Conservation (phyloP, 2,888 invertebrate genomes). For the Habroteleia sp. region DNA sequence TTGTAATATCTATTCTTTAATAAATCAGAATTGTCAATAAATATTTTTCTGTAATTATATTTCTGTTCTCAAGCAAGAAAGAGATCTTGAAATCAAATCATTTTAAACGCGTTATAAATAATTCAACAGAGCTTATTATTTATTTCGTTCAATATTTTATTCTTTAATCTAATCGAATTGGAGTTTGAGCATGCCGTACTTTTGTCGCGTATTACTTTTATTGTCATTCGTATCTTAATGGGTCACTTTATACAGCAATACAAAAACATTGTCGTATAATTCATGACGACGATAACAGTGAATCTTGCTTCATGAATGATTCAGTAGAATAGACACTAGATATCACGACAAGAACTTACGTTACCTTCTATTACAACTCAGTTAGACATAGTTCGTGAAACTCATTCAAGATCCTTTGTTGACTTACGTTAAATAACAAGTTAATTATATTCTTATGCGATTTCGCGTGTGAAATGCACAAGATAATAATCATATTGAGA, state of each 20-base stretch:
- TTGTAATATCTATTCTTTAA: too few relatives aligned
- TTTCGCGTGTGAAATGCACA: constrained; percentile 8
- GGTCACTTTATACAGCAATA: constrained; percentile 57
- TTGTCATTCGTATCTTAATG: constrained; percentile 58
- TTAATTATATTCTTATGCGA: constrained; percentile 53
- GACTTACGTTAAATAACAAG: constrained; percentile 54
- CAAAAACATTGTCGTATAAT: constrained; percentile 63
- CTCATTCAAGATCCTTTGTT: constrained; percentile 52
- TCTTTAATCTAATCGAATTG: constrained; percentile 55
- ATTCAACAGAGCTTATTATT: constrained; percentile 39
- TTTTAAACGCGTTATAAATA: constrained; percentile 35
- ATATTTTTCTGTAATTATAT: constrained; percentile 9
- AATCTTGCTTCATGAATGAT: constrained; percentile 64
- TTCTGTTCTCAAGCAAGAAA: constrained; percentile 10
- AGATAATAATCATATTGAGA: constrained; percentile 24
- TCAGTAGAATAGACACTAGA: constrained; percentile 64
- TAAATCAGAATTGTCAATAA: constrained; percentile 4
- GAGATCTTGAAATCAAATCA: constrained; percentile 26
- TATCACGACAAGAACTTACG: constrained; percentile 62
- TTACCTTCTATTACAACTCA: constrained; percentile 61
- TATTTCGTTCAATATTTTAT: constrained; percentile 48
- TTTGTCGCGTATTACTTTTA: constrained; percentile 61
- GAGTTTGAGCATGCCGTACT: constrained; percentile 46
- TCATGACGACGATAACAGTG: constrained; percentile 64
- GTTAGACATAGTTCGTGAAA: constrained; percentile 52